phyloP scores from a whole-genome alignment of 2,113 vertebrate species.

The Corvus moneduloides region DNA sequence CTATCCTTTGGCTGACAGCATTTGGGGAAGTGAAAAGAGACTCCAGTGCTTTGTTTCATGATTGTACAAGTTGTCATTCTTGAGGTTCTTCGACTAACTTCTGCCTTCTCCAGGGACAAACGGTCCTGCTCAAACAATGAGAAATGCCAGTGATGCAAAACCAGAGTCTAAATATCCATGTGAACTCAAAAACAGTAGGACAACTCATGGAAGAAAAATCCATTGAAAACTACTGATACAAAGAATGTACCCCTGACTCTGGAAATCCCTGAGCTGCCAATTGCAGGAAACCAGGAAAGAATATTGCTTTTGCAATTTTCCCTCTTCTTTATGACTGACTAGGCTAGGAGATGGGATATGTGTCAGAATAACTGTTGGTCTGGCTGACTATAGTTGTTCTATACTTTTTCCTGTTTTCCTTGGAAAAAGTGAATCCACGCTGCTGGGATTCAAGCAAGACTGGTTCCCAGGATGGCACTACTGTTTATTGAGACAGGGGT shows the following conservation, averaged over 20 bases:
- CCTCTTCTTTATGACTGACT: not conserved
- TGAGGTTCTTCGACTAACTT: not conserved
- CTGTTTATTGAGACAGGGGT: fast-evolving
- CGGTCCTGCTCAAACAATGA: not conserved
- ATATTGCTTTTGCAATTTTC: not conserved
- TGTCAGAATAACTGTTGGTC: not conserved
- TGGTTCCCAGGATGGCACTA: not conserved
- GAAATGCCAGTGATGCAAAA: slow-evolving; percentile 6
- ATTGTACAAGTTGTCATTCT: not conserved
- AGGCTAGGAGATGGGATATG: not conserved
- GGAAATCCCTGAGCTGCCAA: slow-evolving; percentile 2
- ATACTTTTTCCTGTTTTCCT: not conserved
- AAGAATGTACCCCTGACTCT: not conserved
- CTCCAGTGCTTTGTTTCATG: not conserved
- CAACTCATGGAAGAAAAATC: not conserved
- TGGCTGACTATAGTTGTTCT: not conserved
- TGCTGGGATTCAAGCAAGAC: not conserved
- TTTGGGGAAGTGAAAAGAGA: not conserved
- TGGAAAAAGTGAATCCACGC: fast-evolving
- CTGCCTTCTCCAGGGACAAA: not conserved
- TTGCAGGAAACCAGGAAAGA: not conserved
- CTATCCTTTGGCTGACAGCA: not conserved
- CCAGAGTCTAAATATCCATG: not conserved
- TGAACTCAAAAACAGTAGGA: not conserved
- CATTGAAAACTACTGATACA: slow-evolving; percentile 11